A percentile compares a stretch with the other conserved stretches of the same genome.
phyloP scores from a whole-genome alignment of 2,797 vertebrate species.

The Coranthus polyacanthus region DNA sequence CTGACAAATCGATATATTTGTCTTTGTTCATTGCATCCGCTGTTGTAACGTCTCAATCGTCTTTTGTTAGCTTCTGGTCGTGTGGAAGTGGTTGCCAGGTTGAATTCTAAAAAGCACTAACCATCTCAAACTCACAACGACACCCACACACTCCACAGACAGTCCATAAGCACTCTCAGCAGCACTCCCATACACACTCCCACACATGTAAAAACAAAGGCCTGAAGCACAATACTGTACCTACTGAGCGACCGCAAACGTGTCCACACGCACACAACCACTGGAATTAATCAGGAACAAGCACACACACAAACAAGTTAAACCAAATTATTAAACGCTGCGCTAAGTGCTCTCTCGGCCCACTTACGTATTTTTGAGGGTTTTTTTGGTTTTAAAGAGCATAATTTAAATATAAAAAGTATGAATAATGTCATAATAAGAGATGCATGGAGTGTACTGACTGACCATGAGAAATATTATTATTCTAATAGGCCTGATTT shows the following conservation, averaged over 20 bases:
- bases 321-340: conserved; percentile 25
- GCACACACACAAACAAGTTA: conserved; percentile 15
- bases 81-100: conserved; percentile 75
- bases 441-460: neutral
- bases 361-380: conserved; percentile 19
- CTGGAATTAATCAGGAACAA: conserved; percentile 5
- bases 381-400: conserved; percentile 15
- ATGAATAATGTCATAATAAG: conserved; percentile 1
- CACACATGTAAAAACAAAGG: conserved; percentile 55
- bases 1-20: neutral
- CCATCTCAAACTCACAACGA: conserved; percentile 61
- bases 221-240: conserved; percentile 18
- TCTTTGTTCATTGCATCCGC: conserved; percentile 5
- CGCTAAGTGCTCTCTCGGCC: conserved; percentile 23
- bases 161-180: conserved; percentile 63
- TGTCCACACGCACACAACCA: conserved; percentile 24
- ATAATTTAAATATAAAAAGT: conserved; percentile 14
- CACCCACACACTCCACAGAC: conserved; percentile 66
- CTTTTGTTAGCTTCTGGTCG: conserved; percentile 35
- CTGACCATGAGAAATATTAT: neutral
- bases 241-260: conserved; percentile 22
- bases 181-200: conserved; percentile 62
- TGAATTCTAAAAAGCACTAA: conserved; percentile 72
- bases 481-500: conserved; percentile 1
- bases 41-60: conserved; percentile 4